Evolutionary conservation across 1,140 invertebrate species (phyloP).

Genomic region (Drosophila simulans): DNA sequence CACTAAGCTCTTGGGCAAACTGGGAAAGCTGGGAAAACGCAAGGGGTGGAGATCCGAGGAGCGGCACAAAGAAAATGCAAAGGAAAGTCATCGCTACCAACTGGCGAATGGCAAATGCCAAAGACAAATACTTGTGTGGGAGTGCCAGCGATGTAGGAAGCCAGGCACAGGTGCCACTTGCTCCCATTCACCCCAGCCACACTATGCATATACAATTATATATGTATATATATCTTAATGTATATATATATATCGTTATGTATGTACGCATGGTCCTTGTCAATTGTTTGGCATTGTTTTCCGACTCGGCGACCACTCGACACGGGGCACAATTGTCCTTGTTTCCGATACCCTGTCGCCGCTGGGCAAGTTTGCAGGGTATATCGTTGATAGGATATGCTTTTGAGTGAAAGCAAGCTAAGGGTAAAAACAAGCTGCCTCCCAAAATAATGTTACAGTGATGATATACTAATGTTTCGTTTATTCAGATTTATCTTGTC

Average conservation of each 20-base stretch:
- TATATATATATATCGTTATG: not conserved
- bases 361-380: not conserved
- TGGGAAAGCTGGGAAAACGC: not conserved
- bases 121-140: slow-evolving; percentile 58
- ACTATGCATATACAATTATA: slow-evolving; percentile 3
- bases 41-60: slow-evolving; percentile 1
- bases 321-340: slow-evolving; percentile 67
- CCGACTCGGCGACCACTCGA: slow-evolving; percentile 62
- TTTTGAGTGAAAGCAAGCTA: too few relatives aligned
- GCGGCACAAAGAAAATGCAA: slow-evolving; percentile 8
- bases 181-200: slow-evolving; percentile 39
- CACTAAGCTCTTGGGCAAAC: slow-evolving; percentile 49
- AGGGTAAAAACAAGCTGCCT: too few relatives aligned
- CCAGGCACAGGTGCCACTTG: slow-evolving; percentile 68
- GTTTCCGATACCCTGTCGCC: slow-evolving; percentile 45
- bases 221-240: not conserved
- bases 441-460: too few relatives aligned
- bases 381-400: not conserved
- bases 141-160: slow-evolving; percentile 1
- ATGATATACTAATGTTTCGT: too few relatives aligned
- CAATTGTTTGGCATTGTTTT: slow-evolving; percentile 75
- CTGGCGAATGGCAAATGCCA: slow-evolving; percentile 57
- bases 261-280: slow-evolving; percentile 25
- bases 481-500: too few relatives aligned
- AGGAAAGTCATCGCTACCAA: slow-evolving; percentile 48